Conservation (phyloP, 2,113 vertebrate genomes). For the Scatophagus argus region DNA sequence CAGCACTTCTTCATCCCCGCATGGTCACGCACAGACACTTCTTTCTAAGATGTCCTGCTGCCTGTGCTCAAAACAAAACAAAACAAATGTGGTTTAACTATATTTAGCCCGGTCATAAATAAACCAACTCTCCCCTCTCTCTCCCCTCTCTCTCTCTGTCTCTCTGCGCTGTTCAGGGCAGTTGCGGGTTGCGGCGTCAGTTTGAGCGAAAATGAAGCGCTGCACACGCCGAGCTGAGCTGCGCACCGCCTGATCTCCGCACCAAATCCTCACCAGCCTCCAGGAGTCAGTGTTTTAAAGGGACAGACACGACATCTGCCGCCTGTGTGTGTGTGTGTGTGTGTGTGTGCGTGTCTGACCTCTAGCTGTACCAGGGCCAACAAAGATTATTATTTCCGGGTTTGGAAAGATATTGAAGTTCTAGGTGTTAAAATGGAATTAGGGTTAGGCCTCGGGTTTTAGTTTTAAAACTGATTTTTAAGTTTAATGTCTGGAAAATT, state of each 20-base stretch:
- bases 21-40: conserved; percentile 27
- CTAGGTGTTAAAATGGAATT: not conserved
- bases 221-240: conserved; percentile 60
- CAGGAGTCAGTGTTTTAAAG: conserved; percentile 74
- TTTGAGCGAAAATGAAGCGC: conserved; percentile 43
- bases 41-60: conserved; percentile 23
- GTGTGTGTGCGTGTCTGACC: not conserved
- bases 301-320: conserved; percentile 65
- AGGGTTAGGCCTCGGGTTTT: not conserved
- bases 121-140: conserved; percentile 12
- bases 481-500: not conserved
- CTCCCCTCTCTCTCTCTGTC: conserved; percentile 2
- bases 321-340: not conserved
- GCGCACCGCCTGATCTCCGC: conserved; percentile 54
- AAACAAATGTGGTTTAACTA: conserved; percentile 22
- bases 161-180: conserved; percentile 9
- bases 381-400: not conserved
- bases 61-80: conserved; percentile 21
- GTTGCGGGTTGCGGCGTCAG: conserved; percentile 45
- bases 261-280: conserved; percentile 65
- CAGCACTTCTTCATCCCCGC: conserved; percentile 64
- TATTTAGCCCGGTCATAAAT: conserved; percentile 52
- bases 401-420: not conserved
- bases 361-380: too few relatives aligned
- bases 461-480: not conserved